A percentile compares a stretch with the other conserved stretches of the same genome.
Conservation (phyloP, 2,797 vertebrate genomes). For the Chloroceryle amazona region DNA sequence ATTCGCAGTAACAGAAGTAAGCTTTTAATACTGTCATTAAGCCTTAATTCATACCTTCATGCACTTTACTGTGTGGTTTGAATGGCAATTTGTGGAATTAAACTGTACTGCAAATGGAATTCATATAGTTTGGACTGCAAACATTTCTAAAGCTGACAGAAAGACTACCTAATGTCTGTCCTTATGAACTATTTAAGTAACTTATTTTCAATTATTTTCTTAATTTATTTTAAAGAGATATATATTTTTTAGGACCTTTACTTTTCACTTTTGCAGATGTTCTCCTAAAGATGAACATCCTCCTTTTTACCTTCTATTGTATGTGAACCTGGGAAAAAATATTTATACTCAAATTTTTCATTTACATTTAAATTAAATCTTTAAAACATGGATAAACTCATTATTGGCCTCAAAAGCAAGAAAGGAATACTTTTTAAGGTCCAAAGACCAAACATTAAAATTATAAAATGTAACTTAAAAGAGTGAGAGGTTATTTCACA, state of each 20-base stretch:
- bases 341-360: neutral
- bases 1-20: neutral
- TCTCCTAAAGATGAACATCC: neutral
- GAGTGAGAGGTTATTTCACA: neutral
- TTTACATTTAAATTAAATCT: conserved; percentile 59
- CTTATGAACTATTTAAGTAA: neutral
- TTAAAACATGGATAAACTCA: neutral
- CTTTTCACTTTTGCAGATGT: neutral
- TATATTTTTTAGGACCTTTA: neutral
- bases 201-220: neutral
- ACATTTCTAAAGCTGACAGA: neutral
- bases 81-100: neutral
- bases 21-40: neutral
- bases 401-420: neutral
- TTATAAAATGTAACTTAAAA: neutral
- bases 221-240: neutral
- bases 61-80: neutral
- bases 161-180: neutral
- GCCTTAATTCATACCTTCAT: neutral
- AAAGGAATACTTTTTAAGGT: neutral
- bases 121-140: neutral
- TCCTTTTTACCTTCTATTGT: neutral
- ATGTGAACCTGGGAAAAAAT: neutral
- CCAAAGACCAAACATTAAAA: neutral
- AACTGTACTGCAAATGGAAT: neutral